Conservation (phyloP, 2,113 vertebrate genomes). For the Mixornis gularis region DNA sequence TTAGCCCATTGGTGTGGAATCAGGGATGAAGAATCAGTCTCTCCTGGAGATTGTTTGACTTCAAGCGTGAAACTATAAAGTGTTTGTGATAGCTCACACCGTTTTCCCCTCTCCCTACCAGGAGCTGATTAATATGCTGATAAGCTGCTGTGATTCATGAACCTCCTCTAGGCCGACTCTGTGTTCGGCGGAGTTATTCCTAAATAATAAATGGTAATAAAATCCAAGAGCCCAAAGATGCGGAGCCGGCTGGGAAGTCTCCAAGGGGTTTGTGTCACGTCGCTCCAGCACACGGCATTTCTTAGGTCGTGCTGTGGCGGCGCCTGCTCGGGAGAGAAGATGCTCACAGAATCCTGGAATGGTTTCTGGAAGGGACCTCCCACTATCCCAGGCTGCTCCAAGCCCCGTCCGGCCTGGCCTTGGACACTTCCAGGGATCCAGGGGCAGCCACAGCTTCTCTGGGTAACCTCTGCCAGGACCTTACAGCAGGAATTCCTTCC, state of each 20-base stretch:
- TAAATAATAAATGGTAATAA: background rate
- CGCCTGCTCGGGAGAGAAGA: background rate
- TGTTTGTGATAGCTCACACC: background rate
- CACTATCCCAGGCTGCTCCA: background rate
- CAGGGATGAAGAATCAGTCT: background rate
- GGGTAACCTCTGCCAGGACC: background rate
- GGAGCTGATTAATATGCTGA: slow-evolving; percentile 34
- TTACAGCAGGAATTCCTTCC: accelerated
- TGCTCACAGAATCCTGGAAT: background rate
- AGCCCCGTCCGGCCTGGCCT: background rate
- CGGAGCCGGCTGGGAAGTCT: background rate
- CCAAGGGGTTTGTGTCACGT: background rate
- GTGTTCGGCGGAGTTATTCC: background rate
- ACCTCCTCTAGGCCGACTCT: background rate
- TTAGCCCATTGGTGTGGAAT: background rate
- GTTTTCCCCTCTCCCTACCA: background rate
- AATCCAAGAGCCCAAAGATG: background rate
- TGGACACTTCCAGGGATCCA: background rate
- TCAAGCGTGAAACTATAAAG: background rate
- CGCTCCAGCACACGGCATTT: accelerated
- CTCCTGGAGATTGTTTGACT: background rate
- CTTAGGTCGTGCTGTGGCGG: background rate
- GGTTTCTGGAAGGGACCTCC: background rate
- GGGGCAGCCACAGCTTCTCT: background rate
- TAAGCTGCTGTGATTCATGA: slow-evolving; percentile 24